Conservation (phyloP, 2,888 invertebrate genomes). For the Parnassius mnemosyne region DNA sequence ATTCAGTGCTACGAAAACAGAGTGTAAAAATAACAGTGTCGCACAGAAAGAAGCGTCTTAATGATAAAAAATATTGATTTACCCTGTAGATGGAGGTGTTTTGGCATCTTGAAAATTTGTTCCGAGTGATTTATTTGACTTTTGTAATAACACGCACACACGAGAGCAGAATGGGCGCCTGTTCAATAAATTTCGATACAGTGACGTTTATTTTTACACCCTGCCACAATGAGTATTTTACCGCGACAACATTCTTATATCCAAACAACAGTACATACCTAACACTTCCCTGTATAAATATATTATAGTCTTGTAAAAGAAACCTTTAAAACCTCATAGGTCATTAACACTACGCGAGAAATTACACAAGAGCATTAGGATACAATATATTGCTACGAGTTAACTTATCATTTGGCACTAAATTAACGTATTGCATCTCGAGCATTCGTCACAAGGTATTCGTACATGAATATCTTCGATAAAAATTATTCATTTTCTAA, state of each 20-base stretch:
- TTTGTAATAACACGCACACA: neutral
- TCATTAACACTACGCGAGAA: constrained; percentile 77
- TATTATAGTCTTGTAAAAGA: constrained; percentile 80
- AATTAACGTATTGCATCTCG: constrained; percentile 80
- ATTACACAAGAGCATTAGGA: constrained; percentile 78
- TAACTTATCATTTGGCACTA: constrained; percentile 81
- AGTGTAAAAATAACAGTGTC: constrained; percentile 66
- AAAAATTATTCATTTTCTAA: constrained; percentile 58
- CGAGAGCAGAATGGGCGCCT: constrained; percentile 18
- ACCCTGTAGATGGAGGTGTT: constrained; percentile 32
- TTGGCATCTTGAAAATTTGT: constrained; percentile 9
- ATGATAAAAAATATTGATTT: constrained; percentile 24
- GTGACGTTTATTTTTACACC: constrained; percentile 67
- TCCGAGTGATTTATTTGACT: neutral
- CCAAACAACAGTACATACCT: constrained; percentile 75
- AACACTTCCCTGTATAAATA: constrained; percentile 80
- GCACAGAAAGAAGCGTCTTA: constrained; percentile 4
- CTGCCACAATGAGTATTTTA: constrained; percentile 76
- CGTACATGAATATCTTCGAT: constrained; percentile 63
- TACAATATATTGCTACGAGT: constrained; percentile 79
- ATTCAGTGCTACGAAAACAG: constrained; percentile 71
- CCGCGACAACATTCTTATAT: constrained; percentile 74
- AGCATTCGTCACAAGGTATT: constrained; percentile 71
- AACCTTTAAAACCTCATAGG: constrained; percentile 78
- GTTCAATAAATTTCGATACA: constrained; percentile 28